Base-by-base conservation (phyloP, 2,888 invertebrate species). In the Amiota mariae region DNA sequence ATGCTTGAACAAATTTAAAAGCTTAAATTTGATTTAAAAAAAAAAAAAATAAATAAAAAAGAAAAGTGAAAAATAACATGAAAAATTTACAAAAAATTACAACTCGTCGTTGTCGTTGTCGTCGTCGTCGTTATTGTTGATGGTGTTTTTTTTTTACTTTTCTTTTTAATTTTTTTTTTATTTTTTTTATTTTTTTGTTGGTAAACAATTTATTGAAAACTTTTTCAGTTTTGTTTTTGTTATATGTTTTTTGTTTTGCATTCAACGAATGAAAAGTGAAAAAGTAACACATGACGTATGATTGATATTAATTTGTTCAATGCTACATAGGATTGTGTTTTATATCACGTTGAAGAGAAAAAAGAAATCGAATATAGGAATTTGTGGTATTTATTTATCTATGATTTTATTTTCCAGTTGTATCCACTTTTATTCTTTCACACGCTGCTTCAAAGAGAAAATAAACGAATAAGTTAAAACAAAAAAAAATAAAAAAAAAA, bases 271-370 rank as follows among this genome's bases (percentile, higher is more conserved):
- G 11, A 66, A 47, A 49, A 48, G 10, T 13, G 9, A 67, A 13
- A 49, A 68, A 70, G 47, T n/a, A 49, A 66, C 51, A 66, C 66
- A 66, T 57, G 66, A 18, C 66, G 66, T 66, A 56, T 66, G 72
- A 72, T 72, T 72, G 64, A 72, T 72, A 66, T 72, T 72, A 71
- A 71, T 71, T 71, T 68, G 54, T 36, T 24, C 18, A n/a, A n/a
- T n/a, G n/a, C n/a, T n/a, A n/a, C n/a, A n/a, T n/a, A n/a, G n/a
- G 46, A 1, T n/a, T 24, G 24, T 2, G n/a, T 36, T 36, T 36
- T 63, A 46, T 63, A n/a, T 63, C 24, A 36, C n/a, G 63, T 18
- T 54, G 36, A 2, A 36, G n/a, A n/a, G n/a, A n/a, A n/a, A n/a
- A n/a, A n/a, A n/a, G n/a, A n/a, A n/a, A n/a, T n/a, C n/a, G n/a